Conservation (phyloP, 2,888 invertebrate genomes). For the Cheilosia vulpina region DNA sequence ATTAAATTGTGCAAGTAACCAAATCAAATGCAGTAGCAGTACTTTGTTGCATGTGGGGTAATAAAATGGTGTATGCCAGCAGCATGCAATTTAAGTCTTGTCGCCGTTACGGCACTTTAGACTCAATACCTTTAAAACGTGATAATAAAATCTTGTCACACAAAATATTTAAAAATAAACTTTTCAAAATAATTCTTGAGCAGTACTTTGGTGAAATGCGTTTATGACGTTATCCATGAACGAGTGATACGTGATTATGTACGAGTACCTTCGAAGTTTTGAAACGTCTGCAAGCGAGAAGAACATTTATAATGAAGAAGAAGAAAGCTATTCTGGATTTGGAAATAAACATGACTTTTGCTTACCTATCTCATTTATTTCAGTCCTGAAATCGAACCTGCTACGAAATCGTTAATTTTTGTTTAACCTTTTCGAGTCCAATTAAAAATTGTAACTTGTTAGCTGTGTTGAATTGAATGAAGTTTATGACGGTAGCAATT, state of each 20-base stretch:
- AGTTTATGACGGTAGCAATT: too few species aligned
- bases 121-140: constrained; percentile 26
- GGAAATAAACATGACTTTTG: too few species aligned
- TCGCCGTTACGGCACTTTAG: constrained; percentile 19
- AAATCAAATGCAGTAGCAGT: constrained; percentile 27
- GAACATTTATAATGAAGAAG: too few species aligned
- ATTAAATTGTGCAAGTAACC: constrained; percentile 37
- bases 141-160: constrained; percentile 22
- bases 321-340: too few species aligned
- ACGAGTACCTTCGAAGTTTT: too few species aligned
- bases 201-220: background rate
- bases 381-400: too few species aligned
- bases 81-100: constrained; percentile 26
- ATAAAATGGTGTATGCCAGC: constrained; percentile 29
- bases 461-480: too few species aligned
- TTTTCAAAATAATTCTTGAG: background rate
- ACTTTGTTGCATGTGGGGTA: constrained; percentile 39
- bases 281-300: too few species aligned
- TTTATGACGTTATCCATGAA: background rate
- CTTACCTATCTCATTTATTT: too few species aligned
- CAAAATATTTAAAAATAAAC: constrained; percentile 9
- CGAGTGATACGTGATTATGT: constrained; percentile 2
- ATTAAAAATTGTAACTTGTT: too few species aligned
- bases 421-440: too few species aligned
- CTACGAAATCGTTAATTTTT: too few species aligned